These are phyloP conservation scores for Arctopsyche grandis DNA, from an alignment of 1,140 invertebrate genomes.

Conservation along the genomic window DNA sequence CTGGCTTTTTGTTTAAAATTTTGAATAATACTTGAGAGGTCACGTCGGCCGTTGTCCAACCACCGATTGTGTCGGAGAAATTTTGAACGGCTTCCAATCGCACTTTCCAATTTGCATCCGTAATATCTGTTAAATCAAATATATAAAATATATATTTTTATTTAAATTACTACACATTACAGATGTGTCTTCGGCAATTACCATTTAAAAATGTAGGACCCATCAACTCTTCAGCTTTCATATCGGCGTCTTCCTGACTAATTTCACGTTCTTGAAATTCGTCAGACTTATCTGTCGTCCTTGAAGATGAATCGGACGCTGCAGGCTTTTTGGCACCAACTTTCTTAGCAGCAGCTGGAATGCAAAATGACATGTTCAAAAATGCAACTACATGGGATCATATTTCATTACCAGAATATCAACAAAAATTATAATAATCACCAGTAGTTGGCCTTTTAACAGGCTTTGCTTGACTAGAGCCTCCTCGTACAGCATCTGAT, in stretches of 20 bases:
- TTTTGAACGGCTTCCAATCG: constrained; percentile 82
- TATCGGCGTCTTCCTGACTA: constrained; percentile 76
- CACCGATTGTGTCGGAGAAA: constrained; percentile 72
- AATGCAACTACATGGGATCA: neutral
- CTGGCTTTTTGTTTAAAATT: constrained; percentile 85
- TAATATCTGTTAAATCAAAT: constrained; percentile 74
- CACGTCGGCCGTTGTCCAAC: constrained; percentile 72
- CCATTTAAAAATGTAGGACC: constrained; percentile 60
- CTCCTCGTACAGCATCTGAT: constrained; percentile 64
- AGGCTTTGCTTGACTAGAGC: constrained; percentile 67
- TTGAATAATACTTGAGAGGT: constrained; percentile 81
- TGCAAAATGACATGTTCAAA: constrained; percentile 8
- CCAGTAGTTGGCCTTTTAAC: constrained; percentile 67
- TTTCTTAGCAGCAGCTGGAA: constrained; percentile 45
- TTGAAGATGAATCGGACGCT: constrained; percentile 28
- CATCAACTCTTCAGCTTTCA: constrained; percentile 73
- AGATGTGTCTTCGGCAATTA: neutral
- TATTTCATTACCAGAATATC: neutral
- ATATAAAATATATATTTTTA: constrained; percentile 16
- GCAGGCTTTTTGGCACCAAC: constrained; percentile 53
- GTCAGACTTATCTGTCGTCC: constrained; percentile 7
- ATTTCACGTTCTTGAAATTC: constrained; percentile 66
- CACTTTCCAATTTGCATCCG: constrained; percentile 88
- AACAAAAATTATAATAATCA: constrained; percentile 37
- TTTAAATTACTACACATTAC: neutral